A percentile compares a stretch with the other conserved stretches of the same genome.
These are phyloP conservation scores for Piprites chloris DNA, from an alignment of 2,113 vertebrate species.

Conservation along the genomic window DNA sequence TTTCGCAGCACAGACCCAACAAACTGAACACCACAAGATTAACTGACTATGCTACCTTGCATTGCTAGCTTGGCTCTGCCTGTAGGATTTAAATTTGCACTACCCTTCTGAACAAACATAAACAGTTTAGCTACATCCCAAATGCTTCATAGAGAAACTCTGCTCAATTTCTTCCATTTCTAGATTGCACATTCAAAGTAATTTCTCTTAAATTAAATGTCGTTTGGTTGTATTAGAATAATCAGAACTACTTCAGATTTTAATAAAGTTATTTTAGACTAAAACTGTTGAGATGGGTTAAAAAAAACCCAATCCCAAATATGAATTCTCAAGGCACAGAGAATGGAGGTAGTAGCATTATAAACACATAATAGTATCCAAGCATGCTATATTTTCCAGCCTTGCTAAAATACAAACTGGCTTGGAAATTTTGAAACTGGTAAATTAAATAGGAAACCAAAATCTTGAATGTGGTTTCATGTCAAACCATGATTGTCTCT, in stretches of 20 bases:
- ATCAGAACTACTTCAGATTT: constrained; percentile 65
- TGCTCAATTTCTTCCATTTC: constrained; percentile 68
- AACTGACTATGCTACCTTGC: constrained; percentile 71
- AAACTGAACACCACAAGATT: constrained; percentile 75
- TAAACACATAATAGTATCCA: neutral
- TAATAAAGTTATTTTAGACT: constrained; percentile 68
- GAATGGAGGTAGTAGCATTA: neutral
- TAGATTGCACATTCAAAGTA: constrained; percentile 60
- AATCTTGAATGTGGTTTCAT: neutral
- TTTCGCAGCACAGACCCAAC: constrained; percentile 71
- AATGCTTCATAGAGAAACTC: constrained; percentile 64
- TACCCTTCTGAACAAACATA: constrained; percentile 69
- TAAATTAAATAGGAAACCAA: neutral
- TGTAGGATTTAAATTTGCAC: constrained; percentile 77
- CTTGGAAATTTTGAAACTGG: neutral
- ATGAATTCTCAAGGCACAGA: neutral
- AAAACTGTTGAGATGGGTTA: neutral
- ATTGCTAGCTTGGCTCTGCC: constrained; percentile 72
- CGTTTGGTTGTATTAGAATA: constrained; percentile 69
- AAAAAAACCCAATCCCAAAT: neutral
- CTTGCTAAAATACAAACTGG: neutral
- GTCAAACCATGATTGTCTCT: neutral
- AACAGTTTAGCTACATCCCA: constrained; percentile 72
- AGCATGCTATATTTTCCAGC: neutral
- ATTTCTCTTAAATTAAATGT: constrained; percentile 75